Evolutionary conservation across 2,888 invertebrate species (phyloP).

Genomic region (Macropis europaea): DNA sequence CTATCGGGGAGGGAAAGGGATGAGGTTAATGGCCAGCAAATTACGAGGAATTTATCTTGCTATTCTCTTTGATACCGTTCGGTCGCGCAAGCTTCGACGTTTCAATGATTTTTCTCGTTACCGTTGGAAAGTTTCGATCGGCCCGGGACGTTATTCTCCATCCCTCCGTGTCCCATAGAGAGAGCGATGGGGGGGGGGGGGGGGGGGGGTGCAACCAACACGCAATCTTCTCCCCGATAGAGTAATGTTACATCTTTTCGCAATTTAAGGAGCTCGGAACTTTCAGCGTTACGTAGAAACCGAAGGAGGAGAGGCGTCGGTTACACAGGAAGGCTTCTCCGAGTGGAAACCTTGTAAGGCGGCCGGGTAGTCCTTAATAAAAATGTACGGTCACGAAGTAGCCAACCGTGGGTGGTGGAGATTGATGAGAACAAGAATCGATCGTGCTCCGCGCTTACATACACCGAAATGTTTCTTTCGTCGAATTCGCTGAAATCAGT

Average conservation of each 20-base stretch:
- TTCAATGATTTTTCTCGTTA: not conserved
- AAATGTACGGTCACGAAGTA: slow-evolving; percentile 50
- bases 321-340: slow-evolving; percentile 35
- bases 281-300: slow-evolving; percentile 6
- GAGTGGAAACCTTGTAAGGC: not conserved
- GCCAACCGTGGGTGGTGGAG: slow-evolving; percentile 39
- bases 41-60: too few relatives aligned
- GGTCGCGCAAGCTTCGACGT: not conserved
- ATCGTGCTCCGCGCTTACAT: too few relatives aligned
- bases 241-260: slow-evolving; percentile 33
- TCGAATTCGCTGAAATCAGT: slow-evolving; percentile 35
- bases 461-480: slow-evolving; percentile 26
- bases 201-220: not conserved
- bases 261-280: slow-evolving; percentile 20
- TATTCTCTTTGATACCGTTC: too few relatives aligned
- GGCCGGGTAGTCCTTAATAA: slow-evolving; percentile 47
- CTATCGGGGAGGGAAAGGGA: too few relatives aligned
- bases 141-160: not conserved
- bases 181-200: too few relatives aligned
- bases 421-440: slow-evolving; percentile 27
- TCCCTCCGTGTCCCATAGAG: not conserved
- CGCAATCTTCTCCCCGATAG: slow-evolving; percentile 8
- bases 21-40: too few relatives aligned
- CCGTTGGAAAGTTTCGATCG: not conserved
- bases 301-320: not conserved